Base-by-base conservation (phyloP, 1,140 invertebrate species). In the Condylostylus longicornis region DNA sequence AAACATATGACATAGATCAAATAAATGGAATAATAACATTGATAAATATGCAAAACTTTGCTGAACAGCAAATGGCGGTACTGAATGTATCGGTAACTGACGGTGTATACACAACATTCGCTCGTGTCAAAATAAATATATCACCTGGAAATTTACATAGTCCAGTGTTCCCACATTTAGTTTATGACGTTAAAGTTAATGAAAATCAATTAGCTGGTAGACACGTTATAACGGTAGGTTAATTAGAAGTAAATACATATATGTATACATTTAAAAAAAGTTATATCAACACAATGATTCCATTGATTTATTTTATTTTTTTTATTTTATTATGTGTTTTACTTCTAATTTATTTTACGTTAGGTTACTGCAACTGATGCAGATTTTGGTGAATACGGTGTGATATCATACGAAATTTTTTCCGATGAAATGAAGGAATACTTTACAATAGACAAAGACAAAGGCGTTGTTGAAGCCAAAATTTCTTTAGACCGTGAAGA, bases 1-100 rank as follows among this genome's bases (percentile, higher is more conserved):
- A 86, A 62, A 79, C 79, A 1, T 91, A 91, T 58, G 69, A 69
- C 8, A 85, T 95, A 37, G 70, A 90, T 54, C 65, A 72, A 8
- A 62, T 65, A 7, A 75, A 74, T 32, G 78, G 72, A 13, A 62
- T 76, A 10, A 68, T 79, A 20, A 65, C 59, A 5, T 43, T 79
- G 18, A 66, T 71, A 21, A 73, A 72, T 45, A 64, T 74, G 31
- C 65, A 74, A 27, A 69, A 72, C 42, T 70, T 75, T 30, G 59
- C 66, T n/a, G 64, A 72, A 17, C 50, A 58, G 44, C 64, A 61
- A 46, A 62, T 67, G 42, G 76, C 75, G 42, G 63, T 76, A 44
- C 61, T 91, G 6, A 94, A 93, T 58, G 75, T 96, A 13, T 87
- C 83, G 1, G 86, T 87, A 13, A 88, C 84, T 21, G 89, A 96